These are phyloP conservation scores for Mesopsocus fuscifrons DNA, from an alignment of 2,888 invertebrate genomes.

Conservation along the genomic window DNA sequence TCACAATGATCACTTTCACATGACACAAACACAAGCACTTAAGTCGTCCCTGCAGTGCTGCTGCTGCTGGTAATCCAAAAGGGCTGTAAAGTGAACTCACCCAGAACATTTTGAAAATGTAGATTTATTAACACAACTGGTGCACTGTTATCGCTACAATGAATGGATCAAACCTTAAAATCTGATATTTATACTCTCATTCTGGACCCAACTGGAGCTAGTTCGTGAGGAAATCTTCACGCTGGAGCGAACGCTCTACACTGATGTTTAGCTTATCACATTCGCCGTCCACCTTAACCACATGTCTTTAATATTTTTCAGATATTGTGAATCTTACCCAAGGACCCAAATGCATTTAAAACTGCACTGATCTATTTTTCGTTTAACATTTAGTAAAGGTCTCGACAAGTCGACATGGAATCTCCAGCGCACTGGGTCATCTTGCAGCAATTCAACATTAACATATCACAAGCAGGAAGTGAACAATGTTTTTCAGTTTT, in stretches of 20 bases:
- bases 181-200: neutral
- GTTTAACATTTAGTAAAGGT: neutral
- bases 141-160: neutral
- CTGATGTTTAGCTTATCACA: neutral
- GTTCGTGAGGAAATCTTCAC: neutral
- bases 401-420: too few species aligned
- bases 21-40: too few species aligned
- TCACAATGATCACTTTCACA: too few species aligned
- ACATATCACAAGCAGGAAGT: too few species aligned
- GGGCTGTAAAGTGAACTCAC: neutral
- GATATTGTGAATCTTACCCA: neutral
- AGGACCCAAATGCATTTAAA: neutral
- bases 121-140: neutral
- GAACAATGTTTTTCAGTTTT: too few species aligned
- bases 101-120: constrained; percentile 7
- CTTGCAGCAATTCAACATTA: too few species aligned
- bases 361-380: neutral
- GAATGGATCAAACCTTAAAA: neutral
- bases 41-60: too few species aligned
- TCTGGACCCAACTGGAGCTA: neutral
- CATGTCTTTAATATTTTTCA: neutral
- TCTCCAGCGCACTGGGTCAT: too few species aligned
- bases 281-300: too few species aligned
- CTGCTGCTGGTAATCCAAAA: too few species aligned
- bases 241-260: neutral